Conservation (phyloP, 1,140 invertebrate genomes). For the Drosophila melanogaster region Release_6_plus_ISO1_MT NT_033779.5:17273001-17273500, state of each 20-base stretch:
- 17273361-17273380: no score
- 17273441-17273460: no score
- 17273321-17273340: no score
- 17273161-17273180: slow-evolving; percentile 81
- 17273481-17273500: no score
- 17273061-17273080: slow-evolving; percentile 42
- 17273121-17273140: slow-evolving; percentile 67
- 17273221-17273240: slow-evolving; percentile 43
- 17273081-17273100: slow-evolving; percentile 25
- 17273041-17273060: slow-evolving; percentile 1
- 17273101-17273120: slow-evolving; percentile 66
- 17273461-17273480: no score
- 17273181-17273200: slow-evolving; percentile 79
- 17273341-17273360: no score
- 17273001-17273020: slow-evolving; percentile 7
- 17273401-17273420: no score
- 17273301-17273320: no score
- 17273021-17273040: slow-evolving; percentile 25
- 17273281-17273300: no score
- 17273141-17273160: slow-evolving; percentile 57
- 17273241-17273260: slow-evolving; percentile 64
- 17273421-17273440: no score
- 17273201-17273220: slow-evolving; percentile 53
- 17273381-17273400: no score
- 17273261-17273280: no score